phyloP scores from a whole-genome alignment of 2,888 invertebrate species.

The Nemurella pictetii region DNA sequence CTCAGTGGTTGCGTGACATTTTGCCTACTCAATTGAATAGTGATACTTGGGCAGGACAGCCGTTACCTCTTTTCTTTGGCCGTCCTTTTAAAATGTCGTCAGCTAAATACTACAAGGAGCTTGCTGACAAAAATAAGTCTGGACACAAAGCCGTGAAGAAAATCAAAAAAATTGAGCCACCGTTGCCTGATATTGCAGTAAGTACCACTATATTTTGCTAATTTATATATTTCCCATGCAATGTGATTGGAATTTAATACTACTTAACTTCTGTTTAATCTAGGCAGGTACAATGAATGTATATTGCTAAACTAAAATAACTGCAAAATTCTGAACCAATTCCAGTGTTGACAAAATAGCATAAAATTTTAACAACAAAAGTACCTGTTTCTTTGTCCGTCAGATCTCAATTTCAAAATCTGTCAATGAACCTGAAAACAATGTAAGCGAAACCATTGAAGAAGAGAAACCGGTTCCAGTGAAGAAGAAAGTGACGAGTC shows the following conservation, averaged over 20 bases:
- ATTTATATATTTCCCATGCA: too few relatives aligned
- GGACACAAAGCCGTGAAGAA: neutral
- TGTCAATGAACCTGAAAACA: neutral
- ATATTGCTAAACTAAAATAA: too few relatives aligned
- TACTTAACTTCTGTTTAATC: too few relatives aligned
- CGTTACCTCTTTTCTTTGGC: neutral
- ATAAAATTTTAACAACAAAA: too few relatives aligned
- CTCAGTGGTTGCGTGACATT: neutral
- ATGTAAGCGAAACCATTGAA: neutral
- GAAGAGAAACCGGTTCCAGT: neutral
- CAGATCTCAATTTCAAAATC: too few relatives aligned
- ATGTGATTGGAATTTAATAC: too few relatives aligned
- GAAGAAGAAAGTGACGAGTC: neutral
- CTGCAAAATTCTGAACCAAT: too few relatives aligned
- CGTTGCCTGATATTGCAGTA: neutral
- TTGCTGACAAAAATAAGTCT: neutral
- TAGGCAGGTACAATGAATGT: too few relatives aligned
- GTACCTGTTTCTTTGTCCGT: too few relatives aligned
- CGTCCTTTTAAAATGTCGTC: neutral
- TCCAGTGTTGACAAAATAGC: too few relatives aligned
- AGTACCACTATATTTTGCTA: too few relatives aligned
- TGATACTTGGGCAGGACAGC: constrained; percentile 1
- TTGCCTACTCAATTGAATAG: neutral
- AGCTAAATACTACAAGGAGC: neutral
- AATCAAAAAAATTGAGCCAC: neutral